These are phyloP conservation scores for Neodiprion virginianus DNA, from an alignment of 1,140 invertebrate genomes.

Conservation along the genomic window DNA sequence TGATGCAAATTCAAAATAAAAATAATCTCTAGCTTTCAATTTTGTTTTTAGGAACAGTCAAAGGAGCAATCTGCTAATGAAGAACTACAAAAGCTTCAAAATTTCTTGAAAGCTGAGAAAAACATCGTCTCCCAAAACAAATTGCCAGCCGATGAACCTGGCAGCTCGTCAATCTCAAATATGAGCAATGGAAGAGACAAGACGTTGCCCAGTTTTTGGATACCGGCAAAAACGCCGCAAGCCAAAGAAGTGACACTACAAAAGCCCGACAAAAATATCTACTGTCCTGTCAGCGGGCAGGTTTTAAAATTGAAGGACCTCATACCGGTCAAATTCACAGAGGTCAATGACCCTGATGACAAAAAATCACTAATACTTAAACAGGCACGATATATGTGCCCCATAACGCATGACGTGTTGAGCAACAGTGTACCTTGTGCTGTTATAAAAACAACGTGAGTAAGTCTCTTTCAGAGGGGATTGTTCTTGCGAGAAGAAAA, in stretches of 20 bases:
- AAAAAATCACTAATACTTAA: slow-evolving; percentile 82
- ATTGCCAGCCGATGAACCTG: slow-evolving; percentile 28
- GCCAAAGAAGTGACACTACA: slow-evolving; percentile 74
- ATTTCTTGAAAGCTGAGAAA: slow-evolving; percentile 81
- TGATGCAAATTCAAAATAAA: not conserved
- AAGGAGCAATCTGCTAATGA: slow-evolving; percentile 74
- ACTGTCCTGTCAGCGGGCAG: slow-evolving; percentile 92
- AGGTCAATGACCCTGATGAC: slow-evolving; percentile 85
- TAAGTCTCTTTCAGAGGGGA: slow-evolving; percentile 20
- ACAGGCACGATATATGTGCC: slow-evolving; percentile 95
- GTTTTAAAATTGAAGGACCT: slow-evolving; percentile 92
- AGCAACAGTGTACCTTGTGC: slow-evolving; percentile 94
- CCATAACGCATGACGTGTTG: slow-evolving; percentile 95
- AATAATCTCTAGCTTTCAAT: not conserved
- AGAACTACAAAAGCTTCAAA: slow-evolving; percentile 72
- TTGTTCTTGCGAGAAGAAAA: too few species aligned
- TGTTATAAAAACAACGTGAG: slow-evolving; percentile 89
- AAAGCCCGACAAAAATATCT: slow-evolving; percentile 92
- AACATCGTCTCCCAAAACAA: slow-evolving; percentile 65
- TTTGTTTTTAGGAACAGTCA: slow-evolving; percentile 60
- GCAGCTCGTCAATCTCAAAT: slow-evolving; percentile 73
- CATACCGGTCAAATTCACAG: slow-evolving; percentile 92
- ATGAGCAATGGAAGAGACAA: slow-evolving; percentile 74
- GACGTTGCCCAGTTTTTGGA: slow-evolving; percentile 95
- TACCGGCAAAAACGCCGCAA: slow-evolving; percentile 92